phyloP scores from a whole-genome alignment of 1,140 invertebrate species.

The Papilio machaon region DNA sequence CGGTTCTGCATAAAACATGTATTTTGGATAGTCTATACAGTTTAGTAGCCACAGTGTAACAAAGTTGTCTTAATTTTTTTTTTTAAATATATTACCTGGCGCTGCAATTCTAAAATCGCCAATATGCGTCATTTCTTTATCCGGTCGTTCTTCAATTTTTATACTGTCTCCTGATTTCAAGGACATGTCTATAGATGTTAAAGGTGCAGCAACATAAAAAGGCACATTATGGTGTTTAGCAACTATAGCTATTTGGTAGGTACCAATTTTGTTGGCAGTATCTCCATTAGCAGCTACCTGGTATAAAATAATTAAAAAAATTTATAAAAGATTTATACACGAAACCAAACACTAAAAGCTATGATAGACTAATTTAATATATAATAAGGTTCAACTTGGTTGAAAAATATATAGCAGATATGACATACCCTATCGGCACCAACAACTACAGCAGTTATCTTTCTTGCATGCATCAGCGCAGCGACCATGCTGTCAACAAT shows the following conservation, averaged over 20 bases:
- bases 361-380: too few relatives aligned
- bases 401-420: neutral
- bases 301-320: slow-evolving; percentile 34
- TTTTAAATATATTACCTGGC: slow-evolving; percentile 81
- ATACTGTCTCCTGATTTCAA: slow-evolving; percentile 92
- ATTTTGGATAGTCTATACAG: too few relatives aligned
- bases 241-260: slow-evolving; percentile 97
- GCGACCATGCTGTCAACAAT: slow-evolving; percentile 98
- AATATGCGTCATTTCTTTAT: slow-evolving; percentile 94
- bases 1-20: too few relatives aligned
- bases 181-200: slow-evolving; percentile 94
- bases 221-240: slow-evolving; percentile 96
- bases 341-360: too few relatives aligned
- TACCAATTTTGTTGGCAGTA: slow-evolving; percentile 99
- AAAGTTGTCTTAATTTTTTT: neutral
- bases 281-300: slow-evolving; percentile 96
- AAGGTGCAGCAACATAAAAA: slow-evolving; percentile 97
- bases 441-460: slow-evolving; percentile 91
- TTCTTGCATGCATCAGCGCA: slow-evolving; percentile 91
- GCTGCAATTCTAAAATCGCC: slow-evolving; percentile 93
- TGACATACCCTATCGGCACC: slow-evolving; percentile 92
- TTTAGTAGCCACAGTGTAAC: too few relatives aligned
- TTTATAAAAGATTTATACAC: too few relatives aligned
- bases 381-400: too few relatives aligned
- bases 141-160: slow-evolving; percentile 96